Conservation (phyloP, 2,113 vertebrate genomes). For the Uropsilus gracilis region DNA sequence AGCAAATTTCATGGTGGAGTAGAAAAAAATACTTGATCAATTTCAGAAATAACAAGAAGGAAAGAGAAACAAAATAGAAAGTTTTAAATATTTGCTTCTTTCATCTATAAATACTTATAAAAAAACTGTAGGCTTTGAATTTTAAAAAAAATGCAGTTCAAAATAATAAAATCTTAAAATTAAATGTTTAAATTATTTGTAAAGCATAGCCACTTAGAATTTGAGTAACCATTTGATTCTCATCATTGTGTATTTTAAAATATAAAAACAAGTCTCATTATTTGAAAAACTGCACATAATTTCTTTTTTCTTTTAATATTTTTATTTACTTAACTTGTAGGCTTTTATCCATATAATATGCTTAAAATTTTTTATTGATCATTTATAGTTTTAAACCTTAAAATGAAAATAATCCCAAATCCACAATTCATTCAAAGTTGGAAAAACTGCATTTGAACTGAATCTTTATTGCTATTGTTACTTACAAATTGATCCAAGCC, state of each 20-base stretch:
- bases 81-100: not conserved
- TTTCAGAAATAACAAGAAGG: not conserved
- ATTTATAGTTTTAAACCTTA: slow-evolving; percentile 12
- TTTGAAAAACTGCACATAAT: not conserved
- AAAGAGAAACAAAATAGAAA: slow-evolving; percentile 1
- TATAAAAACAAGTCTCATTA: not conserved
- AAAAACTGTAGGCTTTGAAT: not conserved
- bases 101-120: slow-evolving; percentile 21
- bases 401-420: not conserved
- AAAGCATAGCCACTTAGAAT: not conserved
- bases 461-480: not conserved
- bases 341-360: not conserved
- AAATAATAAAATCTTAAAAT: slow-evolving; percentile 29
- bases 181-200: not conserved
- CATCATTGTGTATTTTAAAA: not conserved
- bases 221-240: not conserved
- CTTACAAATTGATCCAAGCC: not conserved
- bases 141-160: not conserved
- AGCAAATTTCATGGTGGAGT: not conserved
- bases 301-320: slow-evolving; percentile 35
- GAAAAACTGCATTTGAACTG: not conserved
- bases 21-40: not conserved
- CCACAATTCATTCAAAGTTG: not conserved
- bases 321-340: not conserved
- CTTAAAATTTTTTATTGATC: not conserved